Evolutionary conservation across 2,113 vertebrate species (phyloP).

Genomic region (Tamias sibiricus): DNA sequence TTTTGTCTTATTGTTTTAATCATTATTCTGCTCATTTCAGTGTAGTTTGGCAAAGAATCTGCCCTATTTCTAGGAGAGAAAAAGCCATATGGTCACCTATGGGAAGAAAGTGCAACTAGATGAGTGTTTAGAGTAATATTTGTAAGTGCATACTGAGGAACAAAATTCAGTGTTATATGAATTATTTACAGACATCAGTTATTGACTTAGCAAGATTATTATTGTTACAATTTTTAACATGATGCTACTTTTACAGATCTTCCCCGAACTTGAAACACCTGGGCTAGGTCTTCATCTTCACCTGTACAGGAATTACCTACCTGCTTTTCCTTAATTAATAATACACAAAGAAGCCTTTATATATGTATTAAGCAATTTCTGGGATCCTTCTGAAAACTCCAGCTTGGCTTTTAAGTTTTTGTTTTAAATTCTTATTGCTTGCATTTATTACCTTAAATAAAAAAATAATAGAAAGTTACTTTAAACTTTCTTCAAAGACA

Average conservation of each 20-base stretch:
- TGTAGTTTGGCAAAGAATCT: constrained; percentile 51
- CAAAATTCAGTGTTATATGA: background rate
- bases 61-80: background rate
- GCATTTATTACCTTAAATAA: constrained; percentile 36
- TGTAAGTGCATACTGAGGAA: background rate
- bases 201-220: constrained; percentile 26
- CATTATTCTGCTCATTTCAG: constrained; percentile 19
- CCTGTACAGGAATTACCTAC: constrained; percentile 23
- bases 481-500: constrained; percentile 52
- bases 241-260: constrained; percentile 53
- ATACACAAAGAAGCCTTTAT: background rate
- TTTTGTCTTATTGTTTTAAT: constrained; percentile 56
- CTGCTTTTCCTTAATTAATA: background rate
- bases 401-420: constrained; percentile 46
- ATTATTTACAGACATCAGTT: constrained; percentile 8
- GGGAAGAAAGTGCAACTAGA: background rate
- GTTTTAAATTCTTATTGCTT: constrained; percentile 43
- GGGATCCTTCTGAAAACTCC: constrained; percentile 34
- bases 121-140: constrained; percentile 16
- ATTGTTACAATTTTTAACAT: constrained; percentile 40
- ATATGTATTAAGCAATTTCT: background rate
- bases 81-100: background rate
- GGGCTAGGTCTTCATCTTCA: constrained; percentile 51
- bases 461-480: constrained; percentile 43
- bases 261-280: constrained; percentile 38